A percentile compares a stretch with the other conserved stretches of the same genome.
These are phyloP conservation scores for Anoplolepis gracilipes DNA, from an alignment of 1,140 invertebrate species.

Conservation along the genomic window DNA sequence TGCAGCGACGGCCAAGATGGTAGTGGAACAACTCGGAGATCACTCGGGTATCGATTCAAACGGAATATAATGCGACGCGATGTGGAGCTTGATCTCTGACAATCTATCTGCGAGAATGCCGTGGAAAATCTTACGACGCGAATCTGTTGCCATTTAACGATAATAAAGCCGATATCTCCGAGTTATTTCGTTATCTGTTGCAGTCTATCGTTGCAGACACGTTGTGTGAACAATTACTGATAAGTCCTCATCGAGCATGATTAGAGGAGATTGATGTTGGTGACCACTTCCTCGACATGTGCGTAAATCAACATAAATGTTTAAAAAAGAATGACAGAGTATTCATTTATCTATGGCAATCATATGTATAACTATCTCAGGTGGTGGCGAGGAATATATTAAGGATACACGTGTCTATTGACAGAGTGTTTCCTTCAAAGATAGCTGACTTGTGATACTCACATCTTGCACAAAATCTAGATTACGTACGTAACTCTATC, in stretches of 20 bases:
- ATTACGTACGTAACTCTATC: background rate
- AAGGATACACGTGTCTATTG: background rate
- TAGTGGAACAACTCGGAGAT: slow-evolving; percentile 2
- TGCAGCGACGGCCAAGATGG: background rate
- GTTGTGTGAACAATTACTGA: slow-evolving; percentile 1
- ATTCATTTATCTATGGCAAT: background rate
- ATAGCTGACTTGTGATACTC: background rate
- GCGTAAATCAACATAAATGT: background rate
- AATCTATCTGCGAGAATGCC: background rate
- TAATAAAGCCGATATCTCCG: background rate
- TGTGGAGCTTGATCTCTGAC: background rate
- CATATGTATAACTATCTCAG: background rate
- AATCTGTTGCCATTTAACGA: background rate
- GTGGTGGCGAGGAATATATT: background rate
- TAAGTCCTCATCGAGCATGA: background rate
- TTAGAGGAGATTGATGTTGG: background rate
- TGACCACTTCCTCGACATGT: background rate
- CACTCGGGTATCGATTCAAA: background rate
- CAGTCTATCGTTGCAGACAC: background rate
- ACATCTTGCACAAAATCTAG: background rate
- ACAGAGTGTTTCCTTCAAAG: background rate
- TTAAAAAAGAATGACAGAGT: background rate
- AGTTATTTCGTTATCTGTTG: too few relatives aligned
- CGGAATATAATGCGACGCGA: background rate
- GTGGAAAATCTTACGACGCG: background rate